Percentiles rank a stretch among this genome's conserved stretches.
Evolutionary conservation across 2,797 vertebrate genomes (phyloP).

Genomic region (Remorina albescens): DNA sequence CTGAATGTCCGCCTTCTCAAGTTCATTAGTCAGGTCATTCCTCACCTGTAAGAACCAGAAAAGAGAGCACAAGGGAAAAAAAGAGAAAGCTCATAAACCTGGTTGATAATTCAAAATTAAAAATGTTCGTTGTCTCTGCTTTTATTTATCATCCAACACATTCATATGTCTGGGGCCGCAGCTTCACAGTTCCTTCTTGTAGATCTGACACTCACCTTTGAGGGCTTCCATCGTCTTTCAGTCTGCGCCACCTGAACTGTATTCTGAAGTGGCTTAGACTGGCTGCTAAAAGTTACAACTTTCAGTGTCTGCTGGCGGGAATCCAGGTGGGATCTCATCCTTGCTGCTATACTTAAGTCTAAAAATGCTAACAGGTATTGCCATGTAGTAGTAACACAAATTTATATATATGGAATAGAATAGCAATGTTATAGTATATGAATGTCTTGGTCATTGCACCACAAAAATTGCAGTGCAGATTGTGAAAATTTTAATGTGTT

Average conservation of each 20-base stretch:
- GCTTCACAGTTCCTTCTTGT: not conserved
- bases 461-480: too few relatives aligned
- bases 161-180: not conserved
- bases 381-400: not conserved
- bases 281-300: not conserved
- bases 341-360: not conserved
- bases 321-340: not conserved
- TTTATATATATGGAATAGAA: not conserved
- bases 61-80: not conserved
- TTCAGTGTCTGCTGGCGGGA: not conserved
- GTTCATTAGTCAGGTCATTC: conserved; percentile 96
- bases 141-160: conserved; percentile 1
- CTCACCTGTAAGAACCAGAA: conserved; percentile 88
- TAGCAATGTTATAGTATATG: too few relatives aligned
- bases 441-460: too few relatives aligned
- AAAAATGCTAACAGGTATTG: not conserved
- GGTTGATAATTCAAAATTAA: not conserved
- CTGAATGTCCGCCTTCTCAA: conserved; percentile 96
- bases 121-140: not conserved
- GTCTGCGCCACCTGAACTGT: not conserved
- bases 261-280: not conserved
- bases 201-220: not conserved
- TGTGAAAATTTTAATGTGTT: too few relatives aligned
- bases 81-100: conserved; percentile 7
- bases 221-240: not conserved